Conservation (phyloP, 92 coral and sea anemone genomes). For the Phymanthus crucifer region DNA sequence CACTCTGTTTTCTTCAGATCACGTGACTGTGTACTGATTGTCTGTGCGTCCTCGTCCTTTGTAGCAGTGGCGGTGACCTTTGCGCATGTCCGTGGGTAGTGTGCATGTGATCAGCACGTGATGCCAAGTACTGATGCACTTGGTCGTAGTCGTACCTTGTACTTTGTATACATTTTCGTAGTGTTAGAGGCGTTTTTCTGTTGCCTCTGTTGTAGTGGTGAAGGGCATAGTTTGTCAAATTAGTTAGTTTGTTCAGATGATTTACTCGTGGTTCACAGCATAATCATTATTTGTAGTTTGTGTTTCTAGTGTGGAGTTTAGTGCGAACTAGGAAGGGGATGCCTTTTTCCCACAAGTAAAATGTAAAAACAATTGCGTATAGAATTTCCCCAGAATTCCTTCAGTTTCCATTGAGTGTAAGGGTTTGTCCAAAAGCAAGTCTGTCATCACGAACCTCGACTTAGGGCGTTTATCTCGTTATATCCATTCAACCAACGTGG, state of each 20-base stretch:
- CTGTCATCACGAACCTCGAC: neutral
- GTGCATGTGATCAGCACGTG: constrained; percentile 49
- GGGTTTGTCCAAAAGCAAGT: neutral
- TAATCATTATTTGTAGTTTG: constrained; percentile 8
- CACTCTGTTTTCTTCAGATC: constrained; percentile 89
- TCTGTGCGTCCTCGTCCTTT: constrained; percentile 74
- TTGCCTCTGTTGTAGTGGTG: constrained; percentile 32
- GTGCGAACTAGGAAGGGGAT: neutral
- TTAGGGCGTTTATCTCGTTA: neutral
- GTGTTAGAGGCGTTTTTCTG: constrained; percentile 30
- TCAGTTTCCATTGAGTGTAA: neutral
- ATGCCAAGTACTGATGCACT: constrained; percentile 38
- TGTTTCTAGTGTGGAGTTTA: constrained; percentile 18
- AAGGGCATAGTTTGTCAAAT: constrained; percentile 1
- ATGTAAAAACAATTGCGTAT: neutral
- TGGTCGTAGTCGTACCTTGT: constrained; percentile 21
- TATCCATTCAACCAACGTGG: neutral
- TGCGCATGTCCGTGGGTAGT: constrained; percentile 61
- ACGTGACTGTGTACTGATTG: constrained; percentile 87
- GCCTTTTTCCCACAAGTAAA: neutral
- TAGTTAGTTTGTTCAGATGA: neutral
- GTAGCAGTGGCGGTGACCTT: constrained; percentile 81
- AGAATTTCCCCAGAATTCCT: neutral
- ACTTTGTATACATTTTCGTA: constrained; percentile 31
- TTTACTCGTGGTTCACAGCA: constrained; percentile 20